Evolutionary conservation across 2,113 vertebrate species (phyloP), one percentile per base, ranked within the genome.

Genomic region (Sinocyclocheilus anophthalmus): DNA sequence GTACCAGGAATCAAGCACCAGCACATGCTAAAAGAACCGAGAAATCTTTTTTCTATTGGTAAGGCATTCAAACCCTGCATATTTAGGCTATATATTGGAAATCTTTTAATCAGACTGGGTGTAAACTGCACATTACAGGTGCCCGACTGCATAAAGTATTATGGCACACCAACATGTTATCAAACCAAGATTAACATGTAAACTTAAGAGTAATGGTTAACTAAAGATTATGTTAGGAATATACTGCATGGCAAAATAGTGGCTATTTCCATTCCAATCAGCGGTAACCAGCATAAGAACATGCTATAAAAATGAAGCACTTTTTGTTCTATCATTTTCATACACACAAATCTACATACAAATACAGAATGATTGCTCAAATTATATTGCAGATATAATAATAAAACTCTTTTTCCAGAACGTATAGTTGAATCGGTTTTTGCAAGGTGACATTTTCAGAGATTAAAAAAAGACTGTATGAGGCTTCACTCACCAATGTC

Each of bases 51-150:
- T 18, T 16, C 50, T 1, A 53, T 72, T 4, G 9, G 76, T 85
- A 86, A 88, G 67, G 86, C 67, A 85, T 67, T 85, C 53, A 59
- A 33, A n/a, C 87, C 48, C 85, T 87, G 86, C 78, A 88, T 85
- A 84, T 81, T 84, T 24, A 61, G 37, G 69, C 69, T n/a, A 48
- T 65, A 65, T 30, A 76, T 42, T 59, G 8, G 20, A 59, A 59
- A 59, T 59, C 67, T 87, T 18, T 57, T 55, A 73, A 78, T 76
- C 7, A 30, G 26, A 76, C 59, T 85, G 42, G 70, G 24, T 80
- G 78, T 82, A 85, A 84, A 86, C 72, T 81, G 76, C 81, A 37
- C 72, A 76, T 70, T 86, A 82, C 65, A 80, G 53, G 50, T 69
- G 45, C 85, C 65, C 10, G 39, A 69, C 53, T 83, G 76, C 53